Base-by-base conservation (phyloP, 2,113 vertebrate genomes). In the Corynorhinus townsendii region DNA sequence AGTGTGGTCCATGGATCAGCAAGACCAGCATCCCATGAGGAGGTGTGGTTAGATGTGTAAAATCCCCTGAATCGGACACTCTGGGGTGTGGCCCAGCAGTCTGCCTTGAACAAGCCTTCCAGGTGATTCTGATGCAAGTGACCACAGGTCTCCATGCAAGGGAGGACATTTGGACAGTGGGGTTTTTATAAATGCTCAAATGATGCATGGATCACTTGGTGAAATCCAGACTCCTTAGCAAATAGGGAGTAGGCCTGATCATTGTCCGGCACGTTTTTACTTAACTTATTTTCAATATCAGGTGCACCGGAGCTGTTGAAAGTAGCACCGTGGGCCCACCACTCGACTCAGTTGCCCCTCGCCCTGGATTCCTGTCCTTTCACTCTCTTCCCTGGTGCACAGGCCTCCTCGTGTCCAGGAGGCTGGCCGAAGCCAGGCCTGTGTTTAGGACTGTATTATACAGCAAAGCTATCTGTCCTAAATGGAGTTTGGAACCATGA, bases 331-430 rank as follows among this genome's bases (percentile, higher is more conserved):
- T 56, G 52, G n/a, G 17, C 91, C 45, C 45, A 2, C 22, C 8
- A 0, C 3, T 40, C 16, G 52, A 17, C 49, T 40, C 26, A 10
- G 12, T 54, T 2, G 5, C 16, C 12, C 52, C 33, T n/a, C 0
- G 0, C 28, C 19, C 0, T 15, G 10, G 15, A 33, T 79, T 75
- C 43, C n/a, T 11, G 0, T 49, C 35, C n/a, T 62, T 52, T 28
- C 4, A 4, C 26, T 54, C 73, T 30, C 20, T 1, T 8, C 4
- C 43, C 73, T 75, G 11, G 17, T 30, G 30, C 49, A 28, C 52
- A 75, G 56, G 9, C 7, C 19, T 19, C 0, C 81, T 54, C 0
- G 0, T 3, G 8, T 24, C 4, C 14, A 22, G 82, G 56, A 11
- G 40, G 40, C 73, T 62, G 20, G 28, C 56, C 38, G 40, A 4